Base-by-base conservation (phyloP, 1,140 invertebrate species). In the Stratiolaelaps scimitus region DNA sequence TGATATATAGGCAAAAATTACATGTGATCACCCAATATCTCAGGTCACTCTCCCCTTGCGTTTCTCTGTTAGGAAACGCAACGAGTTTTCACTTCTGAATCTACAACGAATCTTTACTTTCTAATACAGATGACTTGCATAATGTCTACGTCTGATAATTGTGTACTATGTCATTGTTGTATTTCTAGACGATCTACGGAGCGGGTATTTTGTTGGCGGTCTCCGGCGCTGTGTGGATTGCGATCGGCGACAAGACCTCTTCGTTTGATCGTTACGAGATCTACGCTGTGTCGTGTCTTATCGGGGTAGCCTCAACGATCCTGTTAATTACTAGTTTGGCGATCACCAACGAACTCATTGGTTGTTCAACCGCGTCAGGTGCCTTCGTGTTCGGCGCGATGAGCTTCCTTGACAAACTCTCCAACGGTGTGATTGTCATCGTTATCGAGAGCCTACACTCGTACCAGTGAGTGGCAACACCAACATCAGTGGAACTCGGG, bases 311-410 rank as follows among this genome's bases (percentile, higher is more conserved):
- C 7, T 85, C 87, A 64, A 86, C 89, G 0, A 83, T 89, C 34
- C 84, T 95, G 76, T 76, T 94, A 26, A 85, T 96, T 17, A 92
- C 89, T 40, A 90, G 89, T 74, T 78, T 95, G 20, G 84, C 88
- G 6, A 81, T 93, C 69, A 92, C 88, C 4, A 85, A 89, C 26
- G 91, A 95, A 78, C 79, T 94, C 28, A 93, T 96, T 69, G 90
- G 89, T 19, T 65, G 46, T 69, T 75, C 71, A 17, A 71, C 81
- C 79, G 83, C 87, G 71, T 89, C 83, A 70, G 88, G 89, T 19
- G 92, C 92, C 45, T 95, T 95, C 78, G 86, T 96, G 7, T 96
- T 92, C 77, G 92, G 92, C n/a, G 79, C 88, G 28, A 94, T 96
- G 91, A 94, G 90, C 78, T 93, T 96, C 75, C 81, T 84, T 5